Conservation (phyloP, 2,888 invertebrate genomes). For the Zygaena filipendulae region DNA sequence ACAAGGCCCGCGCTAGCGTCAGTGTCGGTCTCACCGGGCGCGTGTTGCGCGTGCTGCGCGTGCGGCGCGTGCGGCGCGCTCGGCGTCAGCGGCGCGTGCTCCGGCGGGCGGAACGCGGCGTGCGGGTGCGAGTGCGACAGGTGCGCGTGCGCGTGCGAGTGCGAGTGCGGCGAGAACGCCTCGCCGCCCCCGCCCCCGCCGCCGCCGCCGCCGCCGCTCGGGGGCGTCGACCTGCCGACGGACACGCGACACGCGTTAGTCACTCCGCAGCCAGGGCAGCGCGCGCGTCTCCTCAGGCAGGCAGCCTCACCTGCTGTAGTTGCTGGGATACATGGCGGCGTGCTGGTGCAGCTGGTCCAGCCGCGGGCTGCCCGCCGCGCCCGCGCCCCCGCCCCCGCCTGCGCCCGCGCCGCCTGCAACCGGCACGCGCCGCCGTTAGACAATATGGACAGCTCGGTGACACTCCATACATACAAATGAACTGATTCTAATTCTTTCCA, state of each 20-base stretch:
- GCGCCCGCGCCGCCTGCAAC: too few relatives aligned
- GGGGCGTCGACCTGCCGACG: slow-evolving; percentile 44
- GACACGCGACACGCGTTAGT: slow-evolving; percentile 6
- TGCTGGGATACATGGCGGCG: slow-evolving; percentile 55
- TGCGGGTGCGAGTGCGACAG: too few relatives aligned
- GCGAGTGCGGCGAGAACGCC: slow-evolving; percentile 26
- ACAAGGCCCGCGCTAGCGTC: too few relatives aligned
- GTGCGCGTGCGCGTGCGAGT: slow-evolving; percentile 29
- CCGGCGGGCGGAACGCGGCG: slow-evolving; percentile 40
- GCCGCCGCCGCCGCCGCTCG: slow-evolving; percentile 18
- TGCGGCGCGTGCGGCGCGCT: slow-evolving; percentile 25
- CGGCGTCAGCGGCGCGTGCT: slow-evolving; percentile 22
- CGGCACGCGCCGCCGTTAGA: too few relatives aligned
- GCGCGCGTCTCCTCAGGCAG: too few relatives aligned
- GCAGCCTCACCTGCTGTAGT: slow-evolving; percentile 57
- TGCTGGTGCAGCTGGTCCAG: slow-evolving; percentile 54
- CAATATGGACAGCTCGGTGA: too few relatives aligned
- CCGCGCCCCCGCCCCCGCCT: too few relatives aligned
- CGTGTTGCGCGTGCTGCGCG: slow-evolving; percentile 21
- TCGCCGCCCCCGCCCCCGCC: slow-evolving; percentile 21
- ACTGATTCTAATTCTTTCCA: too few relatives aligned
- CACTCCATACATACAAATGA: too few relatives aligned
- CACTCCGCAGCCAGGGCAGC: too few relatives aligned
- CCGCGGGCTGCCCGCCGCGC: slow-evolving; percentile 49
- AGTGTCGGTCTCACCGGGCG: slow-evolving; percentile 17